Conservation (phyloP, 2,113 vertebrate genomes). For the Oncorhynchus masou region DNA sequence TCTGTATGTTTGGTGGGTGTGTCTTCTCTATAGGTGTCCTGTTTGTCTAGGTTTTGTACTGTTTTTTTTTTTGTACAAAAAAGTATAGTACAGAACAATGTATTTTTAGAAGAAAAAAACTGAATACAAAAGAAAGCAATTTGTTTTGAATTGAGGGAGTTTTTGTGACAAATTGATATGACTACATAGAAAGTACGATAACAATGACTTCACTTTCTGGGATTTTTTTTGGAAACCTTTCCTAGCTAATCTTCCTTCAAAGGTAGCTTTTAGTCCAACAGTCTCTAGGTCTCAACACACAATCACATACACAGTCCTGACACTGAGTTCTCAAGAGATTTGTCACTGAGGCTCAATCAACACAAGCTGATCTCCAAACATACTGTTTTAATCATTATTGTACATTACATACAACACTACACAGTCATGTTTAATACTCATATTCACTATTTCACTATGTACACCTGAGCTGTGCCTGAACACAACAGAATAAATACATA, state of each 20-base stretch:
- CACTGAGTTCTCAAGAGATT: background rate
- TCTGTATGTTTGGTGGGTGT: background rate
- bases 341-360: background rate
- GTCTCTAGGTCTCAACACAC: background rate
- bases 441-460: conserved; percentile 8
- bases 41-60: conserved; percentile 60
- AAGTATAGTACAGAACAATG: conserved; percentile 51
- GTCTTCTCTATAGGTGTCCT: background rate
- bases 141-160: conserved; percentile 74
- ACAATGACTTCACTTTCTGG: background rate
- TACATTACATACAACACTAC: background rate
- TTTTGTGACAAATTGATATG: conserved; percentile 56
- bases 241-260: too few species aligned
- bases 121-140: conserved; percentile 50
- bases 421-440: conserved; percentile 4
- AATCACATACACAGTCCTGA: background rate
- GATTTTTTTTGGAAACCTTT: too few species aligned
- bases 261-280: too few species aligned
- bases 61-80: conserved; percentile 60
- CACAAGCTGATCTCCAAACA: conserved; percentile 13
- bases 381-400: conserved; percentile 11
- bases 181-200: conserved; percentile 58
- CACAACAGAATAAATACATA: background rate
- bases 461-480: background rate
- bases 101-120: conserved; percentile 63